Evolutionary conservation across 2,113 vertebrate genomes (phyloP).

Genomic region (Stomatorhinus ivindoensis): DNA sequence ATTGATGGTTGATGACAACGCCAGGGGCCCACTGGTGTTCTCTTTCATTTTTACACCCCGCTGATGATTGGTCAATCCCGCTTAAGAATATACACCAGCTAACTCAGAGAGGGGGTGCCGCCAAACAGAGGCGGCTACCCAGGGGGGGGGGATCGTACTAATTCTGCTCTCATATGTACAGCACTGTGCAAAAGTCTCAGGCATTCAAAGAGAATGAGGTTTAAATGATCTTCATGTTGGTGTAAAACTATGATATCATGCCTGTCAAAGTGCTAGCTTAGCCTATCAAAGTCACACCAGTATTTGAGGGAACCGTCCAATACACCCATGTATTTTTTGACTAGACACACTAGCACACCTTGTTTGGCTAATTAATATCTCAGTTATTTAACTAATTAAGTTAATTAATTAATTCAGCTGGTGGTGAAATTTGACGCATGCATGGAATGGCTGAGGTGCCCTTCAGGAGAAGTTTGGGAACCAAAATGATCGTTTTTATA

Average conservation of each 20-base stretch:
- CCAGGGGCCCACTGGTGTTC: background rate
- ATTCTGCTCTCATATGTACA: background rate
- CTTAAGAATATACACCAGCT: background rate
- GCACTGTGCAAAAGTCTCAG: background rate
- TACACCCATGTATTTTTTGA: background rate
- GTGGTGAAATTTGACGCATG: background rate
- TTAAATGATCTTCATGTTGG: background rate
- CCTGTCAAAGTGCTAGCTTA: background rate
- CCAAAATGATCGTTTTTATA: background rate
- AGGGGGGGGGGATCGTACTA: no score
- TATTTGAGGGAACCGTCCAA: background rate
- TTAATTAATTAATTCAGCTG: background rate
- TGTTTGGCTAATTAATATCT: background rate
- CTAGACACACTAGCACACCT: background rate
- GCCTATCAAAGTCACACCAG: background rate
- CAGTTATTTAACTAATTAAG: background rate
- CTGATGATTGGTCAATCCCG: background rate
- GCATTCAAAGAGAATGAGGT: background rate
- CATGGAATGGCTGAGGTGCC: background rate
- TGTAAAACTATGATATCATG: background rate
- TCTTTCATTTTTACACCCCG: background rate
- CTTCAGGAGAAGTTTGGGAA: background rate
- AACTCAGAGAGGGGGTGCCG: background rate
- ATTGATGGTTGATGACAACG: background rate
- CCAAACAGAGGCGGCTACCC: background rate